These are phyloP conservation scores for Salarias fasciatus DNA, from an alignment of 2,797 vertebrate species.

Conservation along the genomic window DNA sequence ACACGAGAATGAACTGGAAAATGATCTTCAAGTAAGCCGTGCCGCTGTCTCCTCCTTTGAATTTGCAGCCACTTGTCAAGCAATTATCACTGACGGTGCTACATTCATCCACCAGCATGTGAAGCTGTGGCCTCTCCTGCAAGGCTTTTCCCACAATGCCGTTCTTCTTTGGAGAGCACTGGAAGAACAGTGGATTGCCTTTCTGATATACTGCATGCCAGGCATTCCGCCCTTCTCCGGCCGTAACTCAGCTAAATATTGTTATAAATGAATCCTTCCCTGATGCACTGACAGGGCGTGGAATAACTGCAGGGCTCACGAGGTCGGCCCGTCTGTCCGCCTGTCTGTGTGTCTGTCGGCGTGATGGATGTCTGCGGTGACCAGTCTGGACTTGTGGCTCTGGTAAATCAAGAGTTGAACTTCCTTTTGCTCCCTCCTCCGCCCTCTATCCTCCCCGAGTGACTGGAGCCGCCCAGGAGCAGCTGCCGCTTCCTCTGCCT, in stretches of 20 bases:
- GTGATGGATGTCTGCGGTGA: slow-evolving; percentile 53
- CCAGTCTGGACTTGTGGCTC: slow-evolving; percentile 51
- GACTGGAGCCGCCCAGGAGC: slow-evolving; percentile 65
- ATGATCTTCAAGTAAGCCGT: not conserved
- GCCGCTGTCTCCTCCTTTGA: not conserved
- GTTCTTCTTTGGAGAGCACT: slow-evolving; percentile 25
- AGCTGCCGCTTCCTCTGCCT: slow-evolving; percentile 75
- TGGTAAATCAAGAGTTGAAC: slow-evolving; percentile 57
- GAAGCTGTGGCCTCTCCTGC: slow-evolving; percentile 9
- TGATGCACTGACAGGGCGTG: slow-evolving; percentile 25
- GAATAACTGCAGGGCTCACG: slow-evolving; percentile 26
- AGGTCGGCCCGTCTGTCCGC: slow-evolving; percentile 28
- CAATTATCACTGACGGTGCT: not conserved
- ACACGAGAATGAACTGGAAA: not conserved
- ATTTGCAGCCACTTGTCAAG: slow-evolving; percentile 3
- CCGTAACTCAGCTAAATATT: slow-evolving; percentile 39
- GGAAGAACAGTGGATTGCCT: slow-evolving; percentile 14
- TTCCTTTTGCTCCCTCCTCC: slow-evolving; percentile 42
- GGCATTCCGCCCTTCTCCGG: slow-evolving; percentile 26
- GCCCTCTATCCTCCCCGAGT: slow-evolving; percentile 46
- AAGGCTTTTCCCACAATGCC: slow-evolving; percentile 6
- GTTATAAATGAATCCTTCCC: slow-evolving; percentile 43
- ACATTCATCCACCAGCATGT: slow-evolving; percentile 12
- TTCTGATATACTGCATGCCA: slow-evolving; percentile 27
- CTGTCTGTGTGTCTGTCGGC: slow-evolving; percentile 33